Evolutionary conservation across 2,888 invertebrate species (phyloP).

Genomic region (Apodemia mormo): DNA sequence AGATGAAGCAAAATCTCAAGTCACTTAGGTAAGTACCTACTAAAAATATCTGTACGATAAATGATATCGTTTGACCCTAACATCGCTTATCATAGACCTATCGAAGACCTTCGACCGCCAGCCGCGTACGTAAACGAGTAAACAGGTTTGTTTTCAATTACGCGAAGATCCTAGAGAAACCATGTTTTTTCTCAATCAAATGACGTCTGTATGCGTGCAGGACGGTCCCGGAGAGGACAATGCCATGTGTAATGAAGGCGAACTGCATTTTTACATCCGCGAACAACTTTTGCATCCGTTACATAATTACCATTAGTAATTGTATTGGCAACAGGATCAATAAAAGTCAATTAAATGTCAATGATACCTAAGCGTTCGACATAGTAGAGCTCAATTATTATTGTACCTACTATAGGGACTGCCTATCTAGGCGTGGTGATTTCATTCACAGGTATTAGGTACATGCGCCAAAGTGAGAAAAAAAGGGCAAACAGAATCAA

Average conservation of each 20-base stretch:
- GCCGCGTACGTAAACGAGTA: neutral
- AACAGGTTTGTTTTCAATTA: slow-evolving; percentile 40
- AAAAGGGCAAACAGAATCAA: too few relatives aligned
- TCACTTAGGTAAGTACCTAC: too few relatives aligned
- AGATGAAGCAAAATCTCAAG: too few relatives aligned
- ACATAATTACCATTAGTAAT: slow-evolving; percentile 26
- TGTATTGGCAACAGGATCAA: slow-evolving; percentile 13
- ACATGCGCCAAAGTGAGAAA: too few relatives aligned
- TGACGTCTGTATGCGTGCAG: slow-evolving; percentile 44
- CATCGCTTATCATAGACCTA: neutral
- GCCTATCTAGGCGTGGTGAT: too few relatives aligned
- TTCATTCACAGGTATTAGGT: too few relatives aligned
- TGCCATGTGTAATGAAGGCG: slow-evolving; percentile 45
- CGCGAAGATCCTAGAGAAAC: slow-evolving; percentile 61
- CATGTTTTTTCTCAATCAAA: slow-evolving; percentile 53
- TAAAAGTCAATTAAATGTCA: too few relatives aligned
- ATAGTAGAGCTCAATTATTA: too few relatives aligned
- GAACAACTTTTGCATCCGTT: slow-evolving; percentile 34
- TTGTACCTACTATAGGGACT: too few relatives aligned
- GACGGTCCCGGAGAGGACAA: slow-evolving; percentile 42
- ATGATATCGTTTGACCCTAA: neutral
- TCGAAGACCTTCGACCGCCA: neutral
- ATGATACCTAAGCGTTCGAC: too few relatives aligned
- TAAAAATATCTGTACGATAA: neutral
- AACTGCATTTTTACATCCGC: slow-evolving; percentile 41